Base-by-base conservation (phyloP, 2,888 invertebrate species). In the Polyommatus icarus region DNA sequence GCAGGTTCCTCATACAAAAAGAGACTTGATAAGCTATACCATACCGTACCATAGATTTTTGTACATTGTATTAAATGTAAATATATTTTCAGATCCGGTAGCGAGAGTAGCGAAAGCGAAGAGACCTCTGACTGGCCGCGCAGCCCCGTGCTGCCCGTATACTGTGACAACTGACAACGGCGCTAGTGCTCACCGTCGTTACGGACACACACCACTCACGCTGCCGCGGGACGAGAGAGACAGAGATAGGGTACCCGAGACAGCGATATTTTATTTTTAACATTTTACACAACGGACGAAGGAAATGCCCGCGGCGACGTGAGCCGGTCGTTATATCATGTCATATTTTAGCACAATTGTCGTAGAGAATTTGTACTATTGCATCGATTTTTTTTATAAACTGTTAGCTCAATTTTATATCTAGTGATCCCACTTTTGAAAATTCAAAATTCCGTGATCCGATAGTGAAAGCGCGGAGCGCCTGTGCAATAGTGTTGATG, bases 101-200 rank as follows among this genome's bases (percentile, higher is more conserved):
- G 95, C 87, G 94, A 95, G 83, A 95, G 95, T 87, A 95, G 95
- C 85, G 94, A 95, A 80, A 95, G 94, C 86, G 94, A 94, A 81
- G 94, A 94, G 80, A 94, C 92, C 24, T 94, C 94, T 76, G 95
- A 96, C 85, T 96, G 95, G 95, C 96, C 95, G 79, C 94, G 95
- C 81, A 95, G 95, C 85, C 95, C 95, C 79, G 94, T 95, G 24
- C 91, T 96, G 83, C 95, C 95, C 73, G 95, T 96, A 15, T 93
- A 92, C 86, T 94, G 92, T 86, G 89, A 90, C 84, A 90, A 92
- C 84, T 92, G 86, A 76, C 72, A 59, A 71, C 46, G 77, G 32
- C 71, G 32, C 61, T 40, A 54, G 40, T 57, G 77, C 78, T 79
- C 54, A 77, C 78, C 76, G 46, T 77, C 76, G 61, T 71, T 29